Evolutionary conservation across 2,113 vertebrate genomes (phyloP), one percentile per base, ranked within the genome.

Genomic region (Setophaga coronata): DNA sequence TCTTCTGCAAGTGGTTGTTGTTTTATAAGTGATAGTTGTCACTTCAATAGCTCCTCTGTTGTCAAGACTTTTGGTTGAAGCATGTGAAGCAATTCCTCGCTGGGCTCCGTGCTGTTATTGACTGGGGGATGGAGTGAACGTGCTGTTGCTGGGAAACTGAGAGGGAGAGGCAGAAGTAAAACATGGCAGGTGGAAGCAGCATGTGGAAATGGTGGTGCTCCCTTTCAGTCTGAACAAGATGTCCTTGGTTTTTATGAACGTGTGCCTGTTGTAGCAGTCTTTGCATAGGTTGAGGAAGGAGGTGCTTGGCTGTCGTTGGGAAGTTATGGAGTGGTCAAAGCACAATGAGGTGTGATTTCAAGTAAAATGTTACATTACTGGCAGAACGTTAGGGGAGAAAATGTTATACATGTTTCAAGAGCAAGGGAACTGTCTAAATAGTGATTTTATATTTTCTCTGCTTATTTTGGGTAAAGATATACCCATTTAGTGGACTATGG

Each of bases 81-180:
- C 74, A 64, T 86, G 90, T 81, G 84, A 88, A 91, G 73, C 56
- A 72, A 91, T 92, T 93, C 90, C 90, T 92, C 45, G 19, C 87
- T 85, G 86, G 87, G 78, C 83, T 94, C 80, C 15, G 78, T 24
- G 74, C 90, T 94, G 71, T 73, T 93, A 57, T 90, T 93, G 93
- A 90, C 90, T 74, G 84, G 93, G 79, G 94, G 79, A 89, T 70
- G 74, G 72, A 89, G 81, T 9, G 80, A 90, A 69, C 45, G 81
- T 95, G 93, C 93, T 94, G 97, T 97, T 97, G 97, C 97, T 93
- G 97, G 97, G 97, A 97, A 85, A 97, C 96, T 97, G 97, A 93
- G 92, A 95, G n/a, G 20, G 65, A 90, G 72, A 96, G 43, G 87
- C 83, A 91, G 43, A 53, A 91, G 86, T 16, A 67, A 82, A 84